These are phyloP conservation scores for Tyto alba DNA, from an alignment of 2,113 vertebrate species.

Conservation along the genomic window DNA sequence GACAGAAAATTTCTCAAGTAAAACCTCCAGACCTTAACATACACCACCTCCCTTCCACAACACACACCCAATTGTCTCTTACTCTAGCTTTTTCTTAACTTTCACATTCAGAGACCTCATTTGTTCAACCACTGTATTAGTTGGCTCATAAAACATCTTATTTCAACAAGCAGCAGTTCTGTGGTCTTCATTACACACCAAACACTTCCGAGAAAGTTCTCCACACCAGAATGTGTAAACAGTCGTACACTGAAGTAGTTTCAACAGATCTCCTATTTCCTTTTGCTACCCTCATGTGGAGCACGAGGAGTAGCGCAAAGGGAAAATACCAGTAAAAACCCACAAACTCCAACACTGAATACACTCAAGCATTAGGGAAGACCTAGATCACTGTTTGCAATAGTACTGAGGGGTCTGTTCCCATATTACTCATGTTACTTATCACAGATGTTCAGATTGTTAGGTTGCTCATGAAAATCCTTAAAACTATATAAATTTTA, in stretches of 20 bases:
- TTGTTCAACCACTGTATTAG: not conserved
- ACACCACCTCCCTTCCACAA: not conserved
- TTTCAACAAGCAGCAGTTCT: not conserved
- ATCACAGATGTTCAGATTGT: not conserved
- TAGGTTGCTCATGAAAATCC: not conserved
- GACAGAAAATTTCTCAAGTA: not conserved
- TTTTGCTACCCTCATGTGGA: constrained; percentile 5
- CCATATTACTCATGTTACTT: not conserved
- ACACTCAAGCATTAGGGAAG: not conserved
- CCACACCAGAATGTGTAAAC: rapidly evolving
- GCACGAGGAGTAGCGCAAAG: not conserved
- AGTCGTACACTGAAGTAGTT: rapidly evolving
- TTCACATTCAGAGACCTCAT: not conserved
- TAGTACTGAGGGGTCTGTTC: not conserved
- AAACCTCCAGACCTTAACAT: not conserved
- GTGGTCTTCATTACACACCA: rapidly evolving
- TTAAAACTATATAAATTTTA: not conserved
- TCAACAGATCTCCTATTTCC: not conserved
- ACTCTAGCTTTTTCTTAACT: not conserved
- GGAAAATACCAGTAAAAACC: not conserved
- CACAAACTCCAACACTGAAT: not conserved
- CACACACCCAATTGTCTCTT: not conserved
- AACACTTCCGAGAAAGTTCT: not conserved
- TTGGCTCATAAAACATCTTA: not conserved
- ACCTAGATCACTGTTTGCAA: not conserved